Conservation (phyloP, 2,888 invertebrate species). For the Ecdyonurus torrentis region DNA sequence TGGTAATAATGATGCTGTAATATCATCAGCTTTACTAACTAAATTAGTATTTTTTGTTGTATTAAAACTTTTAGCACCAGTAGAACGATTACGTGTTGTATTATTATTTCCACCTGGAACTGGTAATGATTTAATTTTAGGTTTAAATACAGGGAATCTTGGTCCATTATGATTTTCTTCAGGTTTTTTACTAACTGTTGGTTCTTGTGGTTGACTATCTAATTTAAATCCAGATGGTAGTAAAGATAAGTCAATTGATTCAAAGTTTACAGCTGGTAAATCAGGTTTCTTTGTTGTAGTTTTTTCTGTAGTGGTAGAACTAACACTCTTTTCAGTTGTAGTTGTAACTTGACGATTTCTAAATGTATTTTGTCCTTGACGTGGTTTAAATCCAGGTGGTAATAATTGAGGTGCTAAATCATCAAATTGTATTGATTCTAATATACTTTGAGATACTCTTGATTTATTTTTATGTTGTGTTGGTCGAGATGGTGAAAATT, state of each 20-base stretch:
- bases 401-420: slow-evolving; percentile 38
- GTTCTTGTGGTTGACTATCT: slow-evolving; percentile 7
- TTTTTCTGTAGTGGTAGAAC: neutral
- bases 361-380: slow-evolving; percentile 12
- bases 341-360: slow-evolving; percentile 17
- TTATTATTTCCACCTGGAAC: slow-evolving; percentile 13
- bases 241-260: neutral
- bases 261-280: neutral
- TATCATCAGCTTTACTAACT: slow-evolving; percentile 1
- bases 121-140: slow-evolving; percentile 27
- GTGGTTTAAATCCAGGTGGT: slow-evolving; percentile 38
- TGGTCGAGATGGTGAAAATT: slow-evolving; percentile 34
- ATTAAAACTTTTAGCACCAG: slow-evolving; percentile 1
- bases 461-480: slow-evolving; percentile 5
- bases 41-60: slow-evolving; percentile 3
- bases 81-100: neutral
- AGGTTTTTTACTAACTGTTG: slow-evolving; percentile 11
- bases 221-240: slow-evolving; percentile 7
- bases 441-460: slow-evolving; percentile 9
- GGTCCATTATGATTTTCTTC: slow-evolving; percentile 5
- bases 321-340: slow-evolving; percentile 7
- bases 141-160: slow-evolving; percentile 21
- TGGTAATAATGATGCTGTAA: slow-evolving; percentile 4
- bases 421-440: slow-evolving; percentile 20
- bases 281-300: neutral